Conservation (phyloP, 2,888 invertebrate genomes). For the Aphrophora alni region DNA sequence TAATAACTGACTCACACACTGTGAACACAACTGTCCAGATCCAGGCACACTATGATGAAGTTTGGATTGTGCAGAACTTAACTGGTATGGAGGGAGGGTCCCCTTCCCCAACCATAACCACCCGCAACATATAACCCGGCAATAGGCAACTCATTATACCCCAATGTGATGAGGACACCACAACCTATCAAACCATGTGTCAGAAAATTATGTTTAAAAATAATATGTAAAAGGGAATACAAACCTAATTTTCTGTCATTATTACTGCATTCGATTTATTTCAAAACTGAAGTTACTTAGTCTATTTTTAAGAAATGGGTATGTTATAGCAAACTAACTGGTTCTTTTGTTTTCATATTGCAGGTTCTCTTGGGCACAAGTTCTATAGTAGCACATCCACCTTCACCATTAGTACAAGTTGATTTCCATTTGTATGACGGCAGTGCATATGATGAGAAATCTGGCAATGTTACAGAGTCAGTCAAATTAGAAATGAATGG, state of each 20-base stretch:
- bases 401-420: constrained; percentile 28
- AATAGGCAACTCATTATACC: too few relatives aligned
- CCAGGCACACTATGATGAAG: too few relatives aligned
- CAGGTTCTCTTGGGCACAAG: constrained; percentile 32
- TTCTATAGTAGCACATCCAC: constrained; percentile 22
- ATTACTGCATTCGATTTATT: not conserved
- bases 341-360: not conserved
- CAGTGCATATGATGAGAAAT: constrained; percentile 3
- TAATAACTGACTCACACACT: too few relatives aligned
- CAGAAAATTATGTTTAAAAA: not conserved
- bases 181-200: not conserved
- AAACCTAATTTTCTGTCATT: too few relatives aligned
- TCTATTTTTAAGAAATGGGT: not conserved
- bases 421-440: constrained; percentile 29
- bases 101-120: too few relatives aligned
- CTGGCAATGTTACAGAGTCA: constrained; percentile 27
- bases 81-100: too few relatives aligned
- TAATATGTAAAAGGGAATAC: not conserved
- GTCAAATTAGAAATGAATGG: constrained; percentile 31
- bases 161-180: too few relatives aligned
- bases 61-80: too few relatives aligned
- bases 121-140: too few relatives aligned
- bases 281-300: not conserved
- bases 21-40: too few relatives aligned
- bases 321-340: not conserved